Conservation (phyloP, 2,888 invertebrate species). For the Epiblema foenella region DNA sequence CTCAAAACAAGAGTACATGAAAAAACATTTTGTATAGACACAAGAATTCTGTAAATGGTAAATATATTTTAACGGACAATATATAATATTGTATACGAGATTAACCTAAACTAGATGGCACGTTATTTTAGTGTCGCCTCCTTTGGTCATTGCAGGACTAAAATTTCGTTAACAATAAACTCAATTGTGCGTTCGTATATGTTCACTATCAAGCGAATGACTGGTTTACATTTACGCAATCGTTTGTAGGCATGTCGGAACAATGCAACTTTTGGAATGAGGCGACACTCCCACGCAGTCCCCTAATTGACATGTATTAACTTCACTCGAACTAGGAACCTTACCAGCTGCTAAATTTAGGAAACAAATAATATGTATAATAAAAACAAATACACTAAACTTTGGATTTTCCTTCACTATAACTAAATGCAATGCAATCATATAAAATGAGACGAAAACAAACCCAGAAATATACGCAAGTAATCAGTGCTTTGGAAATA, state of each 20-base stretch:
- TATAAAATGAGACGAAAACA: conserved; percentile 74
- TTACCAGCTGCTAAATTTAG: conserved; percentile 85
- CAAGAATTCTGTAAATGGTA: conserved; percentile 86
- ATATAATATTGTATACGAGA: conserved; percentile 86
- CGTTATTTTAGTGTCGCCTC: conserved; percentile 83
- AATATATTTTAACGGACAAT: conserved; percentile 86
- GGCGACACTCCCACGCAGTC: conserved; percentile 83
- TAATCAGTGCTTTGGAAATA: conserved; percentile 82
- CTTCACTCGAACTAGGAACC: conserved; percentile 85
- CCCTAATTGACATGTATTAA: conserved; percentile 84
- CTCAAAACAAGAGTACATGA: conserved; percentile 86
- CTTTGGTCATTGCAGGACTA: conserved; percentile 76
- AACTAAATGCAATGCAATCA: conserved; percentile 85
- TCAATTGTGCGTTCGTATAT: conserved; percentile 81
- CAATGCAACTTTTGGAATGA: conserved; percentile 58
- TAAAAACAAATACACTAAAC: conserved; percentile 73
- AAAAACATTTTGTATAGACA: conserved; percentile 85
- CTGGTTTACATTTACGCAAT: conserved; percentile 54
- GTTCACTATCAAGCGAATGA: conserved; percentile 64
- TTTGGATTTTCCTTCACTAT: conserved; percentile 83
- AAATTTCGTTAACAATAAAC: conserved; percentile 68
- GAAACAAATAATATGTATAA: conserved; percentile 67
- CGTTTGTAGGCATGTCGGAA: conserved; percentile 48
- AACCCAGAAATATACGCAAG: conserved; percentile 74
- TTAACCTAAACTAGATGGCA: conserved; percentile 86